Base-by-base conservation (phyloP, 2,113 vertebrate genomes). In the Xenopus tropicalis region DNA sequence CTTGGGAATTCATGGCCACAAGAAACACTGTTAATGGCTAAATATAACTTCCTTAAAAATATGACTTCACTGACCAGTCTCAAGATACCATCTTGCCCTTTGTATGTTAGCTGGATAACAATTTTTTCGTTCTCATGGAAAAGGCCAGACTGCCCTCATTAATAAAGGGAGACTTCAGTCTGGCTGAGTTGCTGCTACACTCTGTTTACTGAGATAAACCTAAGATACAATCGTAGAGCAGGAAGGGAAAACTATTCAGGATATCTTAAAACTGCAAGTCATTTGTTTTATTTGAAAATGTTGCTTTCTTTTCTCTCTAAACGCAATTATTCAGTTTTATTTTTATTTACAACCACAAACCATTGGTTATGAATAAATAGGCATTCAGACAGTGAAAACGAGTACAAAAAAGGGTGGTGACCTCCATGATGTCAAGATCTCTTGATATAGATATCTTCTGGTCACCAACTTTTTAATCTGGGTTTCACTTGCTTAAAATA, bases 21-120 rank as follows among this genome's bases (percentile, higher is more conserved):
- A 71, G 70, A 78, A 83, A 76, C 54, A 69, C 70, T 73, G 81
- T 79, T 54, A 83, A 83, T 72, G 81, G 79, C 83, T 86, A 88
- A 87, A 87, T 83, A 84, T 83, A 67, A 78, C 78, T 84, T 84
- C 83, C 84, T 82, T 78, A 83, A 78, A 78, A 79, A 64, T 56
- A 86, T 91, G 82, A 85, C 83, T 89, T 90, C 83, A 85, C 72
- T 65, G 4, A 72, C 74, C 20, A 79, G 85, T 75, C 77, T 77
- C 63, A 37, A 90, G 89, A 90, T 91, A 88, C 74, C 83, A 89
- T 91, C 87, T 87, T 84, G 82, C 78, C 82, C 83, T 93, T 90
- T 90, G 85, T 90, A 78, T 88, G 86, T 4, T 25, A 70, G 77
- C 82, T 85, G 81, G 78, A 80, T 91, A 86, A 85, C 85, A 89